phyloP scores from a whole-genome alignment of 2,113 vertebrate genomes.

The Odobenus rosmarus region DNA sequence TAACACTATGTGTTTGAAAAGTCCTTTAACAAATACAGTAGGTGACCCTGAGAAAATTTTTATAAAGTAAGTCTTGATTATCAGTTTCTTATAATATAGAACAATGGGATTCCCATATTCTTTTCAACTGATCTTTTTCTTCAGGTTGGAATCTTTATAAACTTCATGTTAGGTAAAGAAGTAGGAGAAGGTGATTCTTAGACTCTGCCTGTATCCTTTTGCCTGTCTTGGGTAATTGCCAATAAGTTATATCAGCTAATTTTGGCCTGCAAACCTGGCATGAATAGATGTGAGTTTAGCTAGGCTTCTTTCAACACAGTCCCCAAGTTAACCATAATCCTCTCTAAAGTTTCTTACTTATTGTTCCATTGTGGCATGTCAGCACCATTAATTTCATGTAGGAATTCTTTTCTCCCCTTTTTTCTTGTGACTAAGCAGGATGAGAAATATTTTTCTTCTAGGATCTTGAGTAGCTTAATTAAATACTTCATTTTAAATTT shows the following conservation, averaged over 20 bases:
- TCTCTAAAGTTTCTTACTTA: constrained; percentile 48
- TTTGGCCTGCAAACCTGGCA: constrained; percentile 53
- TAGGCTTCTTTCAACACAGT: constrained; percentile 48
- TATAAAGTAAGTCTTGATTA: neutral
- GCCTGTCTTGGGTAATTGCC: constrained; percentile 33
- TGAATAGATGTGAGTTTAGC: constrained; percentile 35
- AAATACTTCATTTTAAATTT: constrained; percentile 63
- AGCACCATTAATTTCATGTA: constrained; percentile 57
- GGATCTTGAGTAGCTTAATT: constrained; percentile 61
- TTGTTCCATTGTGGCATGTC: constrained; percentile 44
- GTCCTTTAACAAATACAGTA: neutral
- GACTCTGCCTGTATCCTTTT: neutral
- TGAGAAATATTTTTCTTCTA: constrained; percentile 61
- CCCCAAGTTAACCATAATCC: constrained; percentile 56
- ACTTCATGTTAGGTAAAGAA: neutral
- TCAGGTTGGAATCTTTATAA: neutral
- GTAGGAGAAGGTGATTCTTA: neutral
- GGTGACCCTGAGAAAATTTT: neutral
- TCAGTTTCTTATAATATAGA: neutral
- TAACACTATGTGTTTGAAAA: neutral
- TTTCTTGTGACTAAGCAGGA: constrained; percentile 39
- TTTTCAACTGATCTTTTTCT: neutral
- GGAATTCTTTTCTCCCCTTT: neutral
- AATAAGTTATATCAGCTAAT: constrained; percentile 60
- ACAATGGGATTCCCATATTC: neutral